These are phyloP conservation scores for Scotopteryx bipunctaria DNA, from an alignment of 2,888 invertebrate species.

Conservation along the genomic window DNA sequence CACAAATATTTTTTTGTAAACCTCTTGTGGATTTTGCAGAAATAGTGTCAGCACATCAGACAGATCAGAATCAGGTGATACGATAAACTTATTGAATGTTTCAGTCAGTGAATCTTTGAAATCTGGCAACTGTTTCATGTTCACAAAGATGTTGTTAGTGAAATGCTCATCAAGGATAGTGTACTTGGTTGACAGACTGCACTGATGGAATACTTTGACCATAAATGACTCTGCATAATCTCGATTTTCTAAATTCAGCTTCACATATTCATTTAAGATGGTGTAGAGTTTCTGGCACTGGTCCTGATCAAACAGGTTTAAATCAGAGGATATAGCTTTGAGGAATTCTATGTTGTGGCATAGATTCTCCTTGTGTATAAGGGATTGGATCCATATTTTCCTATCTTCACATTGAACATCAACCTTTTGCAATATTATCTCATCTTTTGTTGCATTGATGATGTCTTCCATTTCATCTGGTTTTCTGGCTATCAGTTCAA, in stretches of 20 bases:
- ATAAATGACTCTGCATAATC: constrained; percentile 46
- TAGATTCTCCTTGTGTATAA: constrained; percentile 58
- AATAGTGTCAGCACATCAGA: constrained; percentile 61
- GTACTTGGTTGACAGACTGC: constrained; percentile 49
- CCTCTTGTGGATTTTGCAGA: constrained; percentile 63
- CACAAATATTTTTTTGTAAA: constrained; percentile 60
- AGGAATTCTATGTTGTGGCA: constrained; percentile 53
- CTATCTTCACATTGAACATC: constrained; percentile 49
- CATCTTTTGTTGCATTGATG: constrained; percentile 53
- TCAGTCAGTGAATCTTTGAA: constrained; percentile 55
- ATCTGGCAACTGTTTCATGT: constrained; percentile 48
- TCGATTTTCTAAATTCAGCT: constrained; percentile 42
- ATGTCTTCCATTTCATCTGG: constrained; percentile 60
- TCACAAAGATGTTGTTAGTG: constrained; percentile 49
- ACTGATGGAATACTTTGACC: constrained; percentile 58
- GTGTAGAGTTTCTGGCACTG: constrained; percentile 54
- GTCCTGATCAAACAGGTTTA: constrained; percentile 50
- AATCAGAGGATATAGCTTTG: constrained; percentile 47
- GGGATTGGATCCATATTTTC: constrained; percentile 59
- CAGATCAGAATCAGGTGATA: constrained; percentile 51
- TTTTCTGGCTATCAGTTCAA: constrained; percentile 63
- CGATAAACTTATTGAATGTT: constrained; percentile 69
- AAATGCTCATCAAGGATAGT: constrained; percentile 59
- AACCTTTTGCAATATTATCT: constrained; percentile 57
- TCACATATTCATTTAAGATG: constrained; percentile 44